Percentiles rank a stretch among this genome's conserved stretches.
Evolutionary conservation across 2,888 invertebrate genomes (phyloP).

Genomic region (Protophormia terraenovae): DNA sequence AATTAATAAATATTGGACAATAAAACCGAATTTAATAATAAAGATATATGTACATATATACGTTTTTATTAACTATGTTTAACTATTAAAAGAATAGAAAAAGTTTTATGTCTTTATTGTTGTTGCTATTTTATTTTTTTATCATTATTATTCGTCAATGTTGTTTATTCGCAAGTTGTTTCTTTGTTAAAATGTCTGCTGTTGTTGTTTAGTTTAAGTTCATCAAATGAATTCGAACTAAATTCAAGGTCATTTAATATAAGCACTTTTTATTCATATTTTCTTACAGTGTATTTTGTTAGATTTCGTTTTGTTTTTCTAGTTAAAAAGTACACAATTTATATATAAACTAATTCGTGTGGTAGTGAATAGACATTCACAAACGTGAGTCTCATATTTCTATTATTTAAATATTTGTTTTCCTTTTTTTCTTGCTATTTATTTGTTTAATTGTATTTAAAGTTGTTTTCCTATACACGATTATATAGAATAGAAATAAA

Average conservation of each 20-base stretch:
- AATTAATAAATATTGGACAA: neutral
- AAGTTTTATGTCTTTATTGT: neutral
- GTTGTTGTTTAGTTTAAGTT: neutral
- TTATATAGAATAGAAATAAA: neutral
- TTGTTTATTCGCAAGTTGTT: neutral
- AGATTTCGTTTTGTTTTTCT: neutral
- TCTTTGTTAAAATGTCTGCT: neutral
- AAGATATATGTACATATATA: no score
- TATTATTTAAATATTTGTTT: neutral
- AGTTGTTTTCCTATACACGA: neutral
- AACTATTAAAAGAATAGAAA: neutral
- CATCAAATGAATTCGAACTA: conserved; percentile 5
- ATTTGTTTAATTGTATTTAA: neutral
- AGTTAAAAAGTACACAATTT: neutral
- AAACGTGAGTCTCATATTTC: conserved; percentile 45
- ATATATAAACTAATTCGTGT: no score
- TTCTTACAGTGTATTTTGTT: conserved; percentile 28
- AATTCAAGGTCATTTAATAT: conserved; percentile 31
- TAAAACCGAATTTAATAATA: neutral
- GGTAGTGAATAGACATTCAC: neutral
- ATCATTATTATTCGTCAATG: neutral
- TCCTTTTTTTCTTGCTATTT: neutral
- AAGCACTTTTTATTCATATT: neutral
- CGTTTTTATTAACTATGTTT: neutral
- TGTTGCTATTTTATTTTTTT: neutral